Evolutionary conservation across 2,888 invertebrate genomes (phyloP).

Genomic region (Andricus curvator): DNA sequence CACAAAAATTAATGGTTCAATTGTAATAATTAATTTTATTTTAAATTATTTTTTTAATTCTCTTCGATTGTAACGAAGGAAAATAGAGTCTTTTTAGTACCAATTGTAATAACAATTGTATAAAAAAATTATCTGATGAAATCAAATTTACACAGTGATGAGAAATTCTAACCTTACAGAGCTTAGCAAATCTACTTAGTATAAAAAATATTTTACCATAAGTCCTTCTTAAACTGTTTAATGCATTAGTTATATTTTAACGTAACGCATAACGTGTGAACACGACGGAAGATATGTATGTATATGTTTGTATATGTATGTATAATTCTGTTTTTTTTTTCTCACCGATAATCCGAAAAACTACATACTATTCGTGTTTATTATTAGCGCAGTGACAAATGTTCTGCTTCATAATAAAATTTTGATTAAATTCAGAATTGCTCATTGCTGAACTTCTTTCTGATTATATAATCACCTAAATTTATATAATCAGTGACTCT

Average conservation of each 20-base stretch:
- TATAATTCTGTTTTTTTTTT: constrained; percentile 22
- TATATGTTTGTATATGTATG: constrained; percentile 7
- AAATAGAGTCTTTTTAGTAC: background rate
- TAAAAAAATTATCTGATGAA: background rate
- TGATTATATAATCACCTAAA: too few species aligned
- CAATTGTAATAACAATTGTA: background rate
- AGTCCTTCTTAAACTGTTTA: constrained; percentile 28
- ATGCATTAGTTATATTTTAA: constrained; percentile 32
- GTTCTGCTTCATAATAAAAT: background rate
- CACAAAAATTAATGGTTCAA: background rate
- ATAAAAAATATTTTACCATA: constrained; percentile 38
- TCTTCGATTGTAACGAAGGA: background rate
- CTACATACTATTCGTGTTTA: background rate
- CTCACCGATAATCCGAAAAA: constrained; percentile 32
- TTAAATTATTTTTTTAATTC: background rate
- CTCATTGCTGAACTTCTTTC: background rate
- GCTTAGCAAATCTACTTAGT: constrained; percentile 31
- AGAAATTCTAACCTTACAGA: constrained; percentile 15
- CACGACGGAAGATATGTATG: constrained; percentile 38
- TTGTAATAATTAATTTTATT: background rate
- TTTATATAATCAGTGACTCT: too few species aligned
- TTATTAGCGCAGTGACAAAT: constrained; percentile 26
- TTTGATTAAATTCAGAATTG: background rate
- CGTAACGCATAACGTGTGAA: constrained; percentile 34
- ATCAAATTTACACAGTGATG: constrained; percentile 7